Evolutionary conservation across 1,140 invertebrate species (phyloP).

Genomic region (Hetaerina americana): DNA sequence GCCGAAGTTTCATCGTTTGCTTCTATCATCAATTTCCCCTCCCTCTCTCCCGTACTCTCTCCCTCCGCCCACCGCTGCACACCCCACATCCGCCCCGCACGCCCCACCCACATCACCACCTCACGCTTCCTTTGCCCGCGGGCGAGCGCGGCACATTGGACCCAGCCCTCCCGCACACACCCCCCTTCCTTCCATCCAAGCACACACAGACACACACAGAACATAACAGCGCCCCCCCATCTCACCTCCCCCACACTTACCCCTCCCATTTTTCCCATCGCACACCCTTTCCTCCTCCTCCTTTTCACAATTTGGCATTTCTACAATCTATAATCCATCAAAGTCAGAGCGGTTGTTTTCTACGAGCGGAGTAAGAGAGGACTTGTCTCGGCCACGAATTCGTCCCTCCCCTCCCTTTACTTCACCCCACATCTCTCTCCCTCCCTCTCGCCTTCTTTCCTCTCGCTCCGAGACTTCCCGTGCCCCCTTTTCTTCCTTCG

Average conservation of each 20-base stretch:
- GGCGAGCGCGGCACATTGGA: too few species aligned
- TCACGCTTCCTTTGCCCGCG: not conserved
- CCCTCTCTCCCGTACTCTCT: not conserved
- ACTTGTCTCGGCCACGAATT: not conserved
- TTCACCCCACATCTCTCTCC: too few species aligned
- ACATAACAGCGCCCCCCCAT: too few species aligned
- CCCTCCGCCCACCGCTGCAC: not conserved
- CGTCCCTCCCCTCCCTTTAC: not conserved
- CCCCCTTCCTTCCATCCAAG: not conserved
- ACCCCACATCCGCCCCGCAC: not conserved
- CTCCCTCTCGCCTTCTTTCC: too few species aligned
- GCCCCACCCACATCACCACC: not conserved
- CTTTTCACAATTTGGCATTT: conserved; percentile 19
- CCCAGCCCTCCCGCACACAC: not conserved
- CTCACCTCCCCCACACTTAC: conserved; percentile 1
- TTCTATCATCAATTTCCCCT: conserved; percentile 7
- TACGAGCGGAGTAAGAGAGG: not conserved
- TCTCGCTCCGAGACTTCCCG: not conserved
- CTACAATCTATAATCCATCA: conserved; percentile 19
- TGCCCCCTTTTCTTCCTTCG: not conserved
- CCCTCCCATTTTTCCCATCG: not conserved
- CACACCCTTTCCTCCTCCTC: too few species aligned
- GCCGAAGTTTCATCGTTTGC: conserved; percentile 7
- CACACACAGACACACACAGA: too few species aligned
- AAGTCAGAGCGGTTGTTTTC: conserved; percentile 9